Percentiles rank a stretch among this genome's conserved stretches.
Conservation (phyloP, 2,797 vertebrate genomes). For the Coregonus suidteri region DNA sequence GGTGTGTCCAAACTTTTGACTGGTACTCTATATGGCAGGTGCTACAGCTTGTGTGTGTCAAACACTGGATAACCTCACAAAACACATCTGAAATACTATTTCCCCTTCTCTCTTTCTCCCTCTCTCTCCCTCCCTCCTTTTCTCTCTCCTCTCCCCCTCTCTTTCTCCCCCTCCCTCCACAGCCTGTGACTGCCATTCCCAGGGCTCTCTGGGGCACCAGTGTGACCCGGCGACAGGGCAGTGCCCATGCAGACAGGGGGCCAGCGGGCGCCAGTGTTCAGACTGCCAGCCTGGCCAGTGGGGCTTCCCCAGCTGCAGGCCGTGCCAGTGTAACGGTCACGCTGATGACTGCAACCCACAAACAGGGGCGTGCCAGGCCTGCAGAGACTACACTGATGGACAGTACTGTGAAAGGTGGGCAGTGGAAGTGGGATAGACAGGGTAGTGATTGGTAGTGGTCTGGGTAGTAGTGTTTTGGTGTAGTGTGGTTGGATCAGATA, state of each 20-base stretch:
- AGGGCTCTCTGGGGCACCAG: slow-evolving; percentile 77
- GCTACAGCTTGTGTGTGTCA: too few relatives aligned
- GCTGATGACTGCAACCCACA: slow-evolving; percentile 74
- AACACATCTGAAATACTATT: background rate
- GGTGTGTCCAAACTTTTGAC: too few relatives aligned
- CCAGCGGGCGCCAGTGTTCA: slow-evolving; percentile 77
- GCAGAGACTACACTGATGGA: slow-evolving; percentile 75
- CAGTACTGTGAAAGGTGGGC: slow-evolving; percentile 79
- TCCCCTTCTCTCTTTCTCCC: background rate
- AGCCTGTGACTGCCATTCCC: slow-evolving; percentile 83
- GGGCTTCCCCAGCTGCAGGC: slow-evolving; percentile 82
- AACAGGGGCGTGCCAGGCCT: slow-evolving; percentile 72
- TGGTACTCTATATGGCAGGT: too few relatives aligned
- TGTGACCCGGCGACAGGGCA: slow-evolving; percentile 80
- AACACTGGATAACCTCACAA: background rate
- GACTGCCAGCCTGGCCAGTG: slow-evolving; percentile 79
- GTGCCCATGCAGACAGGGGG: slow-evolving; percentile 76
- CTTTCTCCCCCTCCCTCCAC: background rate
- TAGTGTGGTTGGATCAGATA: background rate
- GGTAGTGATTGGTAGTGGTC: background rate
- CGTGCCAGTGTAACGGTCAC: slow-evolving; percentile 83
- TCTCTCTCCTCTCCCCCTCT: background rate
- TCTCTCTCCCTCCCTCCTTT: background rate
- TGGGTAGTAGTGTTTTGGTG: background rate
- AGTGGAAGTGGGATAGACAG: background rate